phyloP scores from a whole-genome alignment of 1,140 invertebrate species.

The Trichonephila clavata region DNA sequence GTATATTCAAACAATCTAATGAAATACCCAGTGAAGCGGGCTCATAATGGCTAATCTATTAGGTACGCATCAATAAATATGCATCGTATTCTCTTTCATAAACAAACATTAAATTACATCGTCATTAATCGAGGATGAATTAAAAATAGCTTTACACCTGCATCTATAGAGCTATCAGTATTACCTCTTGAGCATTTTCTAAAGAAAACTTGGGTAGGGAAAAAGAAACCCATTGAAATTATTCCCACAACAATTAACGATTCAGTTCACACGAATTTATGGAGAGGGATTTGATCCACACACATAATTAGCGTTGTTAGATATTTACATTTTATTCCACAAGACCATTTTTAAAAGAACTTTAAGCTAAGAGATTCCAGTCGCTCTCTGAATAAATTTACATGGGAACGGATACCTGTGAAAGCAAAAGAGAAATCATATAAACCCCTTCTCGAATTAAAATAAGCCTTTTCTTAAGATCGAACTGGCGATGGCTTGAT shows the following conservation, averaged over 20 bases:
- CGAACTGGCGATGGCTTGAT: neutral
- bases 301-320: neutral
- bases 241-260: neutral
- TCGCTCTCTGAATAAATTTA: neutral
- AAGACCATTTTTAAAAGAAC: neutral
- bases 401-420: neutral
- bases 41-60: no score
- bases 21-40: no score
- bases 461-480: neutral
- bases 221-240: neutral
- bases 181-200: neutral
- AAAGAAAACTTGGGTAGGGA: neutral
- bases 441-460: constrained; percentile 6
- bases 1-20: no score
- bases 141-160: no score
- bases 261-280: neutral
- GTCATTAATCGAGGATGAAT: no score
- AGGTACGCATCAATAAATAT: no score
- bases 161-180: no score
- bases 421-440: neutral
- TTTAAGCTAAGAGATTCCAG: neutral
- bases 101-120: no score
- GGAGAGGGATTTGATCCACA: neutral
- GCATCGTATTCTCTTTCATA: no score
- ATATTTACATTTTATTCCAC: neutral